Percentiles rank a stretch among this genome's conserved stretches.
Evolutionary conservation across 2,797 vertebrate genomes (phyloP).

Genomic region (Chaunax sp.): DNA sequence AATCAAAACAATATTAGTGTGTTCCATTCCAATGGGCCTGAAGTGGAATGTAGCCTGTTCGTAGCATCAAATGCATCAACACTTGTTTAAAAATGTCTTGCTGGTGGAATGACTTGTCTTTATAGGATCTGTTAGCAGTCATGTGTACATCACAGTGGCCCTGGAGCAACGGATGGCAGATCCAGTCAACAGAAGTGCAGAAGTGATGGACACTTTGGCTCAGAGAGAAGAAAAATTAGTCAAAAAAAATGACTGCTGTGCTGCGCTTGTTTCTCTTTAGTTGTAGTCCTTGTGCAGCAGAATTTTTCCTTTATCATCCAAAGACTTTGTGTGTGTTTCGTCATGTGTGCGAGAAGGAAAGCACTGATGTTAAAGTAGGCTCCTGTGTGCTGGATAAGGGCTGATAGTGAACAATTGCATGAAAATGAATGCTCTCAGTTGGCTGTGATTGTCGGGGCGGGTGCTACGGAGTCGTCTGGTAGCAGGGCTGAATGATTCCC

Average conservation of each 20-base stretch:
- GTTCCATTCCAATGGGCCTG: neutral
- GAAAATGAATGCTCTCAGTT: slow-evolving; percentile 53
- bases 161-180: slow-evolving; percentile 8
- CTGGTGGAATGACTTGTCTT: slow-evolving; percentile 6
- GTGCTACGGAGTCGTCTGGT: slow-evolving; percentile 40
- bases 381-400: slow-evolving; percentile 40
- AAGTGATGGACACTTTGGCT: neutral
- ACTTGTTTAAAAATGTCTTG: neutral
- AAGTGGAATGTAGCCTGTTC: too few species aligned
- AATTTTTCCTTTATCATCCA: slow-evolving; percentile 38
- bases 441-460: slow-evolving; percentile 61
- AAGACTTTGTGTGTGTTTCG: slow-evolving; percentile 19
- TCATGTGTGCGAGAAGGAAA: slow-evolving; percentile 16
- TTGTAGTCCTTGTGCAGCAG: slow-evolving; percentile 54
- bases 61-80: slow-evolving; percentile 1
- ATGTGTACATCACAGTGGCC: neutral
- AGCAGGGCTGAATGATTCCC: slow-evolving; percentile 60
- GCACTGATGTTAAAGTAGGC: slow-evolving; percentile 34
- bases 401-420: slow-evolving; percentile 58
- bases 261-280: slow-evolving; percentile 32
- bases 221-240: neutral
- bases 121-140: slow-evolving; percentile 21
- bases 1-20: neutral
- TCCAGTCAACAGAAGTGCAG: slow-evolving; percentile 9
- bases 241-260: slow-evolving; percentile 1